Conservation (phyloP, 1,140 invertebrate genomes). For the Euura lappo region DNA sequence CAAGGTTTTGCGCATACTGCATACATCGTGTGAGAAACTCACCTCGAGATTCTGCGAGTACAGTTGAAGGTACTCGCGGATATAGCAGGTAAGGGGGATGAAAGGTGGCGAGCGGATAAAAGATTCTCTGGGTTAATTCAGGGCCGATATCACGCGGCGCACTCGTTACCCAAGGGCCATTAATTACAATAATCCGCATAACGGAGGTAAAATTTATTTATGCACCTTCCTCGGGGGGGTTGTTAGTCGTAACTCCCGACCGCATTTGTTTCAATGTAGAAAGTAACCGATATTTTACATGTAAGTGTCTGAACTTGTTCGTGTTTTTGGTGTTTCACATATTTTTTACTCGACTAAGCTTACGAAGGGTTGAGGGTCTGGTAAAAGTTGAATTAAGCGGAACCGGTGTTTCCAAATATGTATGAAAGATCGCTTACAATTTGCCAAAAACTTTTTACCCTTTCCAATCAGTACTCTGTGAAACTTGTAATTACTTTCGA, state of each 20-base stretch:
- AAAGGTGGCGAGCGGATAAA: no score
- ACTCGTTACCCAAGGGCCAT: not conserved
- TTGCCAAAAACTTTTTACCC: not conserved
- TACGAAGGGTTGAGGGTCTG: not conserved
- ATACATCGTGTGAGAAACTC: no score
- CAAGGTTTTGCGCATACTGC: no score
- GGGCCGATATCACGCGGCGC: no score
- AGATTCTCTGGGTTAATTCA: no score
- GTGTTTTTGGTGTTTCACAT: no score
- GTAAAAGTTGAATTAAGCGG: not conserved
- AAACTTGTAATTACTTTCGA: not conserved
- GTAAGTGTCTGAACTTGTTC: no score
- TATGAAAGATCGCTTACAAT: not conserved
- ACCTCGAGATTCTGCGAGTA: no score
- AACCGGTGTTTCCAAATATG: not conserved
- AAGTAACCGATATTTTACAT: no score
- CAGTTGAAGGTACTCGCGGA: no score
- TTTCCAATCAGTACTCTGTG: not conserved
- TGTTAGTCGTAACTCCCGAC: not conserved
- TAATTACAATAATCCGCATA: not conserved
- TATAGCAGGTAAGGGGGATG: no score
- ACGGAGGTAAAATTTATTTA: not conserved
- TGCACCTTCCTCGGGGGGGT: not conserved
- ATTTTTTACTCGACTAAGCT: not conserved
- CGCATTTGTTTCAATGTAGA: not conserved